A percentile compares a stretch with the other conserved stretches of the same genome.
phyloP scores from a whole-genome alignment of 2,888 invertebrate genomes.

The Mythimna impura region DNA sequence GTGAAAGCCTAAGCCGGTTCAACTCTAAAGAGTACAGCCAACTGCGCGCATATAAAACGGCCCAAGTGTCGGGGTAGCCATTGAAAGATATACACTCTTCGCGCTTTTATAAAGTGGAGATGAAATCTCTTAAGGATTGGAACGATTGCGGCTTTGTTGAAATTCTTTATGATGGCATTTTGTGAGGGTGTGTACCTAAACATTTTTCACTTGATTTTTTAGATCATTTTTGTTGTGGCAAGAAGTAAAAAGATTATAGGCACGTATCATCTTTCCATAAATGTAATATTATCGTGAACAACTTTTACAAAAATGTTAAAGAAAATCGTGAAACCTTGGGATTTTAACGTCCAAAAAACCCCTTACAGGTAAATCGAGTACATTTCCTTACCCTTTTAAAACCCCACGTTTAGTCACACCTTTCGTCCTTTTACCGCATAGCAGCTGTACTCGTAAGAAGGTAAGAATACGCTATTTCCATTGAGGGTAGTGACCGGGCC shows the following conservation, averaged over 20 bases:
- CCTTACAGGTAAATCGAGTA: neutral
- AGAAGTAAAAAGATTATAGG: neutral
- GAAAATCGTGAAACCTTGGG: conserved; percentile 13
- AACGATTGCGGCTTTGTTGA: conserved; percentile 57
- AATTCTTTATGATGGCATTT: conserved; percentile 48
- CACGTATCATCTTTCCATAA: neutral
- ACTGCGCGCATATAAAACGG: conserved; percentile 71
- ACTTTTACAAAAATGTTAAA: neutral
- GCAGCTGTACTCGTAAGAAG: conserved; percentile 38
- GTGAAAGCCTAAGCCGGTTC: conserved; percentile 81
- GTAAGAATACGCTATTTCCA: conserved; percentile 51
- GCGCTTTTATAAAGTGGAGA: conserved; percentile 67
- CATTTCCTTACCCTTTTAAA: conserved; percentile 33
- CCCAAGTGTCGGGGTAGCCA: conserved; percentile 68
- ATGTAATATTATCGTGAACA: neutral
- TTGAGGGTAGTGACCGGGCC: conserved; percentile 75
- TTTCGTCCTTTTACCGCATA: conserved; percentile 36
- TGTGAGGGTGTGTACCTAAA: conserved; percentile 24
- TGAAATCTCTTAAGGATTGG: conserved; percentile 55
- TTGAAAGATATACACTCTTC: conserved; percentile 76
- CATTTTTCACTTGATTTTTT: conserved; percentile 24
- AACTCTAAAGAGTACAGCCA: conserved; percentile 71
- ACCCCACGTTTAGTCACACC: conserved; percentile 15
- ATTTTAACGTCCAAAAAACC: conserved; percentile 15
- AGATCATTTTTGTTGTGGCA: neutral